Base-by-base conservation (phyloP, 2,888 invertebrate genomes). In the Mellilla xanthometata region DNA sequence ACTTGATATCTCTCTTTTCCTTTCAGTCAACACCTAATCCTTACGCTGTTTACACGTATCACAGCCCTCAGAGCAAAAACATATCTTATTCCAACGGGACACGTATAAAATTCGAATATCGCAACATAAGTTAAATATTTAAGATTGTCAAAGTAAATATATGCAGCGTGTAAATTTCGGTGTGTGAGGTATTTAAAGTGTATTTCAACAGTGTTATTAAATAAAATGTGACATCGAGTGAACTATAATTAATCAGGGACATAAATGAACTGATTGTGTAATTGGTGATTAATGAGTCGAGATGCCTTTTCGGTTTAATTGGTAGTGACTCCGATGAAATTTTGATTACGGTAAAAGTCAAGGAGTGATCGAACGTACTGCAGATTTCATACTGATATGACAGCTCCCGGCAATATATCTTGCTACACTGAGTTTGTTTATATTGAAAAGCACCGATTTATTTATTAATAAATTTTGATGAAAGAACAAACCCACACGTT, bases 1-100 rank as follows among this genome's bases (percentile, higher is more conserved):
- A 43, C 43, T 34, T 45, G 43, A 39, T 57, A 56, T 50, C 54
- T 39, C 42, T 38, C 13, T 44, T 49, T 54, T 49, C 51, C 53
- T 54, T 48, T 55, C 58, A 59, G 59, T 61, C 55, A 56, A 54
- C 52, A 48, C 31, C 29, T 34, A 47, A 46, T 51, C 50, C 34
- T 53, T 42, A 35, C 31, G 50, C 50, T 53, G 49, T 49, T 40
- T 49, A 49, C 53, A 56, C 58, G 60, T 49, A 42, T 54, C 33
- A 22, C 23, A 7, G 28, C 22, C 10, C 9, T 24, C 7, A 23
- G 11, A 22, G 10, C 31, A 42, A 56, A 39, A 48, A 31, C 33
- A 27, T 32, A 36, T 50, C 28, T 39, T 42, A 34, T 2, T 1
- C 7, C 24, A 30, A 11, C 23, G 39, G 0, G 32, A 39, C 39